phyloP scores from a whole-genome alignment of 2,888 invertebrate species.

The Prosopocoilus inquinatus region DNA sequence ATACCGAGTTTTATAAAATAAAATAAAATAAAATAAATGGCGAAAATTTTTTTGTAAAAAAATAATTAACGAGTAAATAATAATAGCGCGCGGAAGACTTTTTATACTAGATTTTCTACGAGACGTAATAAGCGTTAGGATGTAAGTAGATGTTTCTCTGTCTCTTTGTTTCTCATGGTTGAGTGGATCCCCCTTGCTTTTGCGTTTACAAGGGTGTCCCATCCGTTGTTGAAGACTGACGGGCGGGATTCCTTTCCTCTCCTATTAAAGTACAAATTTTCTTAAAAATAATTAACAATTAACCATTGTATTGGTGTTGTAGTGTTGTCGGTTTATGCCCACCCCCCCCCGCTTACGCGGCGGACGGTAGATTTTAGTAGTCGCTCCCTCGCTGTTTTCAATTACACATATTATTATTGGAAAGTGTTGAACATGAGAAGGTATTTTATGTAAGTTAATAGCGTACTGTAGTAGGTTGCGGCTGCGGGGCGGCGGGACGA shows the following conservation, averaged over 20 bases:
- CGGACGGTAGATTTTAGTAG: conserved; percentile 26
- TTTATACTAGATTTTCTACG: conserved; percentile 18
- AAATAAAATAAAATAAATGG: conserved; percentile 19
- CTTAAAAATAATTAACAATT: conserved; percentile 34
- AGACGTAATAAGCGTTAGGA: conserved; percentile 20
- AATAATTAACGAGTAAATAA: no score
- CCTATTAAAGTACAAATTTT: conserved; percentile 52
- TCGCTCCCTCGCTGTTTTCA: conserved; percentile 51
- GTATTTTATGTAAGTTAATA: conserved; percentile 53
- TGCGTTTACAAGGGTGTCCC: conserved; percentile 37
- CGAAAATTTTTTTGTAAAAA: conserved; percentile 26
- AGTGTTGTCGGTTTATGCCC: conserved; percentile 32
- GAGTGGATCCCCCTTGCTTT: conserved; percentile 43
- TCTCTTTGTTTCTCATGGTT: conserved; percentile 40
- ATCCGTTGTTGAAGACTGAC: conserved; percentile 11
- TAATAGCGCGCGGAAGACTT: conserved; percentile 15
- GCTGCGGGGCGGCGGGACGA: conserved; percentile 36
- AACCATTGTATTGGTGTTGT: conserved; percentile 48
- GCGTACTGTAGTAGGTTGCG: conserved; percentile 50
- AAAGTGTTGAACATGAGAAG: conserved; percentile 50
- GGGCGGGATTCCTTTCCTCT: conserved; percentile 30
- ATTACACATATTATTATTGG: conserved; percentile 49
- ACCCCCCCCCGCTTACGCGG: conserved; percentile 5
- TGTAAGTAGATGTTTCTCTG: conserved; percentile 19
- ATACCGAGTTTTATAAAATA: conserved; percentile 24